These are phyloP conservation scores for Nesoenas mayeri DNA, from an alignment of 2,113 vertebrate species.

Conservation along the genomic window DNA sequence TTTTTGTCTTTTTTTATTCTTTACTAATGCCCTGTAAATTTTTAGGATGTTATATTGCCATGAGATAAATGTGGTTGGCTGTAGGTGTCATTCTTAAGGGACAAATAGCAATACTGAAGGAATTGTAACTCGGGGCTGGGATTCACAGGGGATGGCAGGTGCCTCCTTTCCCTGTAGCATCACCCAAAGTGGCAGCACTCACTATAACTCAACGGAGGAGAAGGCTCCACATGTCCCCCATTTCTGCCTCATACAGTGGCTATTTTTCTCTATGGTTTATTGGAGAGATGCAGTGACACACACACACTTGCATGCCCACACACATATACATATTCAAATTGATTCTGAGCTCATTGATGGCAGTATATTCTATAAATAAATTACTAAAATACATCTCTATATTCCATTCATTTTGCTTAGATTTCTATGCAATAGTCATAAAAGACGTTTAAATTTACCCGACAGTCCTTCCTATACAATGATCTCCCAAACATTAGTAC, in stretches of 20 bases:
- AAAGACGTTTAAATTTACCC: background rate
- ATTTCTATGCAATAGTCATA: background rate
- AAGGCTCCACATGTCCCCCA: background rate
- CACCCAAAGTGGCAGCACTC: background rate
- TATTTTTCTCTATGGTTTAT: background rate
- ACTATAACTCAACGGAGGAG: accelerated
- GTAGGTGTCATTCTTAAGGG: background rate
- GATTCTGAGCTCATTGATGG: background rate
- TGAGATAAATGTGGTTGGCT: background rate
- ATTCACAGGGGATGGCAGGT: background rate
- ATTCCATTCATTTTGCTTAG: background rate
- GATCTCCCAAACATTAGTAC: background rate
- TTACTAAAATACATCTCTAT: background rate
- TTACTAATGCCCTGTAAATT: background rate
- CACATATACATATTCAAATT: background rate
- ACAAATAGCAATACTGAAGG: background rate
- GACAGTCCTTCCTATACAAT: background rate
- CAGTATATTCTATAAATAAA: background rate
- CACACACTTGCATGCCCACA: background rate
- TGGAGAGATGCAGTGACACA: background rate
- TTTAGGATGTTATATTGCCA: background rate
- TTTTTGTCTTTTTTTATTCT: no score
- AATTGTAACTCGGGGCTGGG: background rate
- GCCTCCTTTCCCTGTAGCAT: background rate
- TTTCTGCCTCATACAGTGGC: background rate